A percentile compares a stretch with the other conserved stretches of the same genome.
Conservation (phyloP, 2,113 vertebrate genomes). For the Columbina picui region DNA sequence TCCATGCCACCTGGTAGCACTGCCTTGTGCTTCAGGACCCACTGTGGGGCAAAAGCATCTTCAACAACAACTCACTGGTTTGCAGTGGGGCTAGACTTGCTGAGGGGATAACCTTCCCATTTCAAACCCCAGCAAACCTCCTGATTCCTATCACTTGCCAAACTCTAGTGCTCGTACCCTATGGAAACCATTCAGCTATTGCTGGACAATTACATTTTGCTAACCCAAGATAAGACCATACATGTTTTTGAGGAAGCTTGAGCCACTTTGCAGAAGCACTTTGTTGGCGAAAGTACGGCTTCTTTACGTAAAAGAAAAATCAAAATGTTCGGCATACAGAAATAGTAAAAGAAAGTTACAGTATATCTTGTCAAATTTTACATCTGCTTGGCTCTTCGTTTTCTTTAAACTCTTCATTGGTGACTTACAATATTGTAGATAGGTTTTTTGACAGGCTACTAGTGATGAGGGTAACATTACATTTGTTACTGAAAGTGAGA, state of each 20-base stretch:
- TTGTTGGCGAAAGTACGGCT: not conserved
- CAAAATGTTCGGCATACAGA: not conserved
- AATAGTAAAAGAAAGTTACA: not conserved
- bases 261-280: not conserved
- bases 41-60: not conserved
- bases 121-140: not conserved
- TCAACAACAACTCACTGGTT: not conserved
- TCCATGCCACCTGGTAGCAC: rapidly evolving
- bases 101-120: not conserved
- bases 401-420: not conserved
- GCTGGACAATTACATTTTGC: not conserved
- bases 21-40: not conserved
- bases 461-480: not conserved
- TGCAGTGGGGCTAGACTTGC: not conserved
- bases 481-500: slow-evolving; percentile 25
- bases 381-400: slow-evolving; percentile 10
- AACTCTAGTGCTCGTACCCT: rapidly evolving
- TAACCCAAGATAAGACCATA: not conserved
- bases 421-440: not conserved
- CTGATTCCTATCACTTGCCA: not conserved
- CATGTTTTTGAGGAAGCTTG: not conserved
- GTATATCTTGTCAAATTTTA: not conserved
- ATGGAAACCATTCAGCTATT: not conserved
- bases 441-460: slow-evolving; percentile 11
- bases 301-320: not conserved